Base-by-base conservation (phyloP, 2,888 invertebrate species). In the Euplagia quadripunctaria region DNA sequence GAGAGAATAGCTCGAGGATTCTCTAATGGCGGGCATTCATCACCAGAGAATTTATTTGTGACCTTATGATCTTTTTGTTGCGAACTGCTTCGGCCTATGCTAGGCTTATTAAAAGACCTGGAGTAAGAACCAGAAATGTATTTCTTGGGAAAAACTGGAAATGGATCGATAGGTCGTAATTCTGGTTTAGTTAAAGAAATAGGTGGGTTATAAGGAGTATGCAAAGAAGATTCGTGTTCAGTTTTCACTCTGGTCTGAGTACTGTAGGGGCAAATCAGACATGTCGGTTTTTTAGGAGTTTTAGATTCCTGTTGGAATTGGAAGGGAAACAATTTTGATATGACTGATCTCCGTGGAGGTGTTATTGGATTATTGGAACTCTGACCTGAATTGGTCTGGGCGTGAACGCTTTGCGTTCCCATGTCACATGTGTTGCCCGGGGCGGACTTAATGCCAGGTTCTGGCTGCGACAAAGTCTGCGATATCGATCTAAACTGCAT, bases 1-100 rank as follows among this genome's bases (percentile, higher is more conserved):
- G 86, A 83, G 66, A 80, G 71, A 8, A 89, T 80, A 6, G 63
- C 52, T 68, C 80, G 80, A 0, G 89, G 89, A 51, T 74, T 84
- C n/a, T 87, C 82, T 52, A 86, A 78, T 2, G 81, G 66, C 4
- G 87, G 85, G 68, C 83, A 83, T 0, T 58, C 9, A 8, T 64
- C 11, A 17, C 79, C 71, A 64, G 41, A 61, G 41, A 0, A 41
- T 12, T 66, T 61, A 73, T 64, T 69, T 75, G 49, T 63, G 41
- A 43, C 79, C 49, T 61, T 82, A 16, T 76, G 64, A 7, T 65
- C 43, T 46, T 46, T 42, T 42, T n/a, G n/a, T 5, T 52, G 17
- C 43, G 14, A n/a, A 61, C 31, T 61, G n/a, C n/a, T 58, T 6
- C 61, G 20, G 61, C 16, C 46, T 16, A 46, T 46, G 16, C 8